Evolutionary conservation across 1,140 invertebrate species (phyloP).

Genomic region (Heliconius congener): DNA sequence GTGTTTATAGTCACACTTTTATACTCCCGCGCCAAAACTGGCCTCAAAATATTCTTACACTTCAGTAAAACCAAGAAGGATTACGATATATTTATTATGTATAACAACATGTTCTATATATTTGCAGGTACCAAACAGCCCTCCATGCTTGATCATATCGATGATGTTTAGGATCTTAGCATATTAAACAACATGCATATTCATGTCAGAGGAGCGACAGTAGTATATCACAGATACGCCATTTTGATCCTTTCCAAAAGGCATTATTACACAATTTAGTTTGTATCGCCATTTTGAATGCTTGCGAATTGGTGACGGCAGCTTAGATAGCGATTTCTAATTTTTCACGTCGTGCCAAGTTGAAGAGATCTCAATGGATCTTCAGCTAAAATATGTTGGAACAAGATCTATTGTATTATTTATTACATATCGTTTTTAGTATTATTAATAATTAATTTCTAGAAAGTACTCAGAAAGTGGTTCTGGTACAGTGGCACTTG

Average conservation of each 20-base stretch:
- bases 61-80: background rate
- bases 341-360: conserved; percentile 19
- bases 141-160: conserved; percentile 21
- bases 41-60: too few relatives aligned
- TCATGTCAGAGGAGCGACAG: conserved; percentile 20
- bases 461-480: too few relatives aligned
- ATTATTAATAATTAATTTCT: background rate
- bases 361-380: background rate
- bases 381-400: background rate
- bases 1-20: too few relatives aligned
- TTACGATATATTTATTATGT: background rate
- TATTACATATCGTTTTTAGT: background rate
- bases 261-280: conserved; percentile 14
- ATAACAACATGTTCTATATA: background rate
- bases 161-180: conserved; percentile 32
- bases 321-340: conserved; percentile 25
- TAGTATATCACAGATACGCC: background rate
- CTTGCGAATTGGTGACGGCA: background rate
- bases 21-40: too few relatives aligned
- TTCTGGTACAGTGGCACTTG: too few relatives aligned
- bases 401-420: background rate
- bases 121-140: background rate
- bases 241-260: conserved; percentile 11
- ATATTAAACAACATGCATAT: conserved; percentile 36
- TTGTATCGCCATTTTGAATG: background rate